Evolutionary conservation across 1,140 invertebrate species (phyloP).

Genomic region (Panagrolaimus sp.): DNA sequence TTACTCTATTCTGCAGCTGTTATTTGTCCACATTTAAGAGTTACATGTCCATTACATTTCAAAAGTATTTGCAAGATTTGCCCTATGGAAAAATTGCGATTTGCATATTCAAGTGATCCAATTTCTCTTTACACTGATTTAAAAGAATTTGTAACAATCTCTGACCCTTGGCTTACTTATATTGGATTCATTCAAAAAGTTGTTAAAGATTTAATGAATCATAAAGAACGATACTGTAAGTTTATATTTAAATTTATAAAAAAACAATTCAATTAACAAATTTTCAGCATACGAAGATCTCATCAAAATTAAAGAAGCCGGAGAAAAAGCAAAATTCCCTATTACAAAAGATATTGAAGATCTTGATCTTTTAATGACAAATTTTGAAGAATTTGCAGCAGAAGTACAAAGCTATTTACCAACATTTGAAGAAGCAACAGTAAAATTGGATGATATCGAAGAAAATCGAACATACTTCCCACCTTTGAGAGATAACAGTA

Average conservation of each 20-base stretch:
- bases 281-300: neutral
- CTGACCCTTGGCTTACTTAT: neutral
- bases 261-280: neutral
- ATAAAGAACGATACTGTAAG: neutral
- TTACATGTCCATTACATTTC: neutral
- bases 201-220: neutral
- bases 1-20: neutral
- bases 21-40: neutral
- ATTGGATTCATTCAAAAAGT: neutral
- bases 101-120: neutral
- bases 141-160: neutral
- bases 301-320: no score
- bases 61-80: constrained; percentile 5
- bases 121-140: neutral
- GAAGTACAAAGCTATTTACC: no score
- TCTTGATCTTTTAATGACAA: no score
- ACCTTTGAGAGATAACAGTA: no score
- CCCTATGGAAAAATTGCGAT: neutral
- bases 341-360: no score
- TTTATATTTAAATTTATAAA: neutral
- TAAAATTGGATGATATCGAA: no score
- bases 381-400: no score
- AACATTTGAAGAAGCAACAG: no score
- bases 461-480: no score
- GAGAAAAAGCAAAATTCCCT: no score